Percentiles rank a stretch among this genome's conserved stretches.
Conservation (phyloP, 2,888 invertebrate species). For the Labia minor region DNA sequence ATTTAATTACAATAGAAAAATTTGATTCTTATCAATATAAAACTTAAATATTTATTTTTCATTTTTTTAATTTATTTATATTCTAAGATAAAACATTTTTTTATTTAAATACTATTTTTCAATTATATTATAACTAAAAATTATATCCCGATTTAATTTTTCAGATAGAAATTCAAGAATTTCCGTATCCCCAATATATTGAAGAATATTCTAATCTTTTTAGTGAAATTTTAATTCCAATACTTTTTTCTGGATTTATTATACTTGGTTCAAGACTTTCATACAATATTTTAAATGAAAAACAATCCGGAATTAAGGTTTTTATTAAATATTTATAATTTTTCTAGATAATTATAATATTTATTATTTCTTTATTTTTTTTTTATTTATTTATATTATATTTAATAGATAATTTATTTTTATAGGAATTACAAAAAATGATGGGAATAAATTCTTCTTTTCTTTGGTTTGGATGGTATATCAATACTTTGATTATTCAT, state of each 20-base stretch:
- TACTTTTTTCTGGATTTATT: neutral
- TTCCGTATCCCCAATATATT: neutral
- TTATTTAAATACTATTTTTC: no score
- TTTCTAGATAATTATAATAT: neutral
- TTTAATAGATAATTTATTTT: constrained; percentile 1
- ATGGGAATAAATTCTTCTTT: neutral
- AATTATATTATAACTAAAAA: no score
- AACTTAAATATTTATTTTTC: no score
- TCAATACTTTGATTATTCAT: neutral
- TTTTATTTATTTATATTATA: neutral
- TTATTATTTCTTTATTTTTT: neutral
- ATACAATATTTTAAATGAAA: neutral
- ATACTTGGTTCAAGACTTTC: neutral
- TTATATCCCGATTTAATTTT: no score
- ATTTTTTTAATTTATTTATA: no score
- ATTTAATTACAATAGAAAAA: no score
- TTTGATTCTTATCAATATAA: no score
- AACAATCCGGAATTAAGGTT: neutral
- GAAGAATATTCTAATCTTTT: neutral
- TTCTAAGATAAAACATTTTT: no score
- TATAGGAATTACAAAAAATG: constrained; percentile 13
- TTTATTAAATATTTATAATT: no score
- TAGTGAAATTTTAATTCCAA: neutral
- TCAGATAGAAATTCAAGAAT: neutral
- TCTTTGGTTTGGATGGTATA: neutral